A percentile compares a stretch with the other conserved stretches of the same genome.
Evolutionary conservation across 1,140 invertebrate genomes (phyloP).

Genomic region (Drosophila ohnishii): DNA sequence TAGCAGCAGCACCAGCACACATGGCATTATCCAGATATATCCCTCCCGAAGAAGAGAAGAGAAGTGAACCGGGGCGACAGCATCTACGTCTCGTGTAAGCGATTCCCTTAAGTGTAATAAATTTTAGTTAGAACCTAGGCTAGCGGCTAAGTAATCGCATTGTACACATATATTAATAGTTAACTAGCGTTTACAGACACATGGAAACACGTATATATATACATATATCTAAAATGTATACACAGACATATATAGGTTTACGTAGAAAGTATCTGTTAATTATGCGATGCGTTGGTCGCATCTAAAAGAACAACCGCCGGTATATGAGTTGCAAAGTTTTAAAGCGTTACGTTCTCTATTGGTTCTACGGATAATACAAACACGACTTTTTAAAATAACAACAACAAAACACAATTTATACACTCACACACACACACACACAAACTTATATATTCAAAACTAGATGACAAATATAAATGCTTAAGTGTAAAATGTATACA

Average conservation of each 20-base stretch:
- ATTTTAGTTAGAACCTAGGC: conserved; percentile 72
- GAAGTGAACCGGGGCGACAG: conserved; percentile 16
- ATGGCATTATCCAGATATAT: conserved; percentile 30
- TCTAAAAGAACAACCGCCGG: conserved; percentile 78
- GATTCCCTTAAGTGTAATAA: conserved; percentile 72
- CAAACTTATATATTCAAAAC: conserved; percentile 47
- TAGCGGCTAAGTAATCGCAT: conserved; percentile 59
- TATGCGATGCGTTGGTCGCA: conserved; percentile 79
- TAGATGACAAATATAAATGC: conserved; percentile 48
- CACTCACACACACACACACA: conserved; percentile 29
- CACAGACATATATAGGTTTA: conserved; percentile 51
- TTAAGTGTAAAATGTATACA: conserved; percentile 68
- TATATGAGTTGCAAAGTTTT: conserved; percentile 75
- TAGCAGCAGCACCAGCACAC: conserved; percentile 20
- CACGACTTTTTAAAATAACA: conserved; percentile 50
- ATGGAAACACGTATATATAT: conserved; percentile 31
- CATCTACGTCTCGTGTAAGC: conserved; percentile 32
- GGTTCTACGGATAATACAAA: conserved; percentile 53
- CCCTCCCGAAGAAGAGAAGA: conserved; percentile 26
- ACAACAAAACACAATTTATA: conserved; percentile 22
- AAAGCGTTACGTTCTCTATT: conserved; percentile 51
- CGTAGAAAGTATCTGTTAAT: conserved; percentile 68
- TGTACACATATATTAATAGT: conserved; percentile 64
- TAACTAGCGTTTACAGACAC: conserved; percentile 59
- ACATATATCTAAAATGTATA: conserved; percentile 25